Evolutionary conservation across 2,888 invertebrate genomes (phyloP), one percentile per base, ranked within the genome.

Genomic region (Platycheirus rosarum): DNA sequence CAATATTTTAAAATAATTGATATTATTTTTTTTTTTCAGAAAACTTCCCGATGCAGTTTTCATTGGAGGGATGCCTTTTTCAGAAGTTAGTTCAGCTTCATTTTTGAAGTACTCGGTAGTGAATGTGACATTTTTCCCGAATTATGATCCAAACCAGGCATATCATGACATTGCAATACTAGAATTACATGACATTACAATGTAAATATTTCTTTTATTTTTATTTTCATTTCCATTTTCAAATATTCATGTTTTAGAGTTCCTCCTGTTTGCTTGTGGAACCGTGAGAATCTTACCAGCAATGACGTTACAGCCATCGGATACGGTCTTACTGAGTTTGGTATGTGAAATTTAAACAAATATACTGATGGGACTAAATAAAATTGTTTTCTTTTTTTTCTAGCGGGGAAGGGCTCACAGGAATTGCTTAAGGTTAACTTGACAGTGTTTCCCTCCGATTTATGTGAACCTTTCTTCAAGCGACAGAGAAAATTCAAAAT

Each of bases 161-260:
- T 79, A 79, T 11, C 14, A 73, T 26, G 79, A 79, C 14, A 73
- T 79, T 11, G 71, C 79, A 11, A 16, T 79, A 8, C 42, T 79
- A 1, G 32, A 68, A 53, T 11, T 79, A 13, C 51, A n/a, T 14
- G 0, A n/a, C 4, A 1, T 3, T 0, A 7, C 49, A 44, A 7
- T 5, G 55, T 55, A 26, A 66, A n/a, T n/a, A 37, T 11, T 11
- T 9, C 9, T 11, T 13, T 0, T 23, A 9, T 3, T 20, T n/a
- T 40, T 0, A 9, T 32, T 13, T 3, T n/a, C 13, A 13, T 35
- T 29, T 7, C 13, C 3, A 0, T 32, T 3, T 23, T 20, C 8
- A 6, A 8, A n/a, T n/a, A 32, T 7, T 32, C 29, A 5, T 1
- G 23, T 6, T n/a, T n/a, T n/a, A 23, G 23, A 23, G 6, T 4